Conservation (phyloP, 2,888 invertebrate species). For the Apoda limacodes region DNA sequence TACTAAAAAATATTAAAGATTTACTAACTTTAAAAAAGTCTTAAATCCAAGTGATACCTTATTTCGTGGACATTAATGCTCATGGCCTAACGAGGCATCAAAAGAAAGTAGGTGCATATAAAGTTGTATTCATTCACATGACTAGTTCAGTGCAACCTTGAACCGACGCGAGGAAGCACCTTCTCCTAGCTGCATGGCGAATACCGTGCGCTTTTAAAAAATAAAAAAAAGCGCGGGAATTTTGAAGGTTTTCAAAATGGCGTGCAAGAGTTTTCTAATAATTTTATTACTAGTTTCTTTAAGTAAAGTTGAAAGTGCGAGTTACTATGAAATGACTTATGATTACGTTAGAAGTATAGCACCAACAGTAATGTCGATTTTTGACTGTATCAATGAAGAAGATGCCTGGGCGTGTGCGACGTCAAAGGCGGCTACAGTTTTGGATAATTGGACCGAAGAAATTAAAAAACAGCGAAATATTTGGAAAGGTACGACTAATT, state of each 20-base stretch:
- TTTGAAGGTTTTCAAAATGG: conserved; percentile 29
- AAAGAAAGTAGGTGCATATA: conserved; percentile 40
- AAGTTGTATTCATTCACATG: conserved; percentile 23
- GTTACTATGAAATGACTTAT: conserved; percentile 45
- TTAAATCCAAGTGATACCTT: too few species aligned
- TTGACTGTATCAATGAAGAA: conserved; percentile 61
- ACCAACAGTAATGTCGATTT: conserved; percentile 63
- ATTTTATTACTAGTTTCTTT: conserved; percentile 28
- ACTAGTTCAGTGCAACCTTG: conserved; percentile 41
- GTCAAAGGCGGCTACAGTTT: conserved; percentile 62
- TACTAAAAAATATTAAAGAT: too few species aligned
- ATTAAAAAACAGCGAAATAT: conserved; percentile 41
- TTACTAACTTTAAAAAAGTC: too few species aligned
- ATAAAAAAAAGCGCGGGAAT: conserved; percentile 22
- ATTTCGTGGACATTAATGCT: too few species aligned
- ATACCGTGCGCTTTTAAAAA: conserved; percentile 21
- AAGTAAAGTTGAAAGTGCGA: conserved; percentile 39
- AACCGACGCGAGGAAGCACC: conserved; percentile 25
- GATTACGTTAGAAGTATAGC: conserved; percentile 53
- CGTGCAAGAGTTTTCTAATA: conserved; percentile 30
- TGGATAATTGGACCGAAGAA: conserved; percentile 50
- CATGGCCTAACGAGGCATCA: too few species aligned
- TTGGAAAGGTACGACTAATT: conserved; percentile 59
- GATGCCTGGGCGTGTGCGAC: conserved; percentile 68
- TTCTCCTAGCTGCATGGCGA: conserved; percentile 8